phyloP scores from a whole-genome alignment of 1,140 invertebrate species.

The Drosophila sulfurigaster region DNA sequence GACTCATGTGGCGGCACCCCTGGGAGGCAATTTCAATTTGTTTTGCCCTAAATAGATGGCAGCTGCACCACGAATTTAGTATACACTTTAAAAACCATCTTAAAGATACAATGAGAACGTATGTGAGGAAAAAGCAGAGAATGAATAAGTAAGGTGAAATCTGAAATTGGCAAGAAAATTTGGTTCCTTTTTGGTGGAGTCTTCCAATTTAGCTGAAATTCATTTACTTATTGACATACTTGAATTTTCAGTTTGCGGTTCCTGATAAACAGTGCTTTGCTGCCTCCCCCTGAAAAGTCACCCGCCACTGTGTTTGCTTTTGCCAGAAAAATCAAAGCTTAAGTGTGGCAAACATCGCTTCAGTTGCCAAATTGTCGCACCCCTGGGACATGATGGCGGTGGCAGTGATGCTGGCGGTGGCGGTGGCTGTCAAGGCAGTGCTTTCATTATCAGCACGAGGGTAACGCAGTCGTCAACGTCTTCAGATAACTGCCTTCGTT shows the following conservation, averaged over 20 bases:
- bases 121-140: not conserved
- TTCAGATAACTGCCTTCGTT: conserved; percentile 19
- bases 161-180: conserved; percentile 23
- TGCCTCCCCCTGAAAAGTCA: not conserved
- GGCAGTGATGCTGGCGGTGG: conserved; percentile 23
- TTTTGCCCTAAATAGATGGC: conserved; percentile 60
- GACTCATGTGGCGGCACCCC: conserved; percentile 30
- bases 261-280: conserved; percentile 49
- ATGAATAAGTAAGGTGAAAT: conserved; percentile 51
- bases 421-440: conserved; percentile 43
- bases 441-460: conserved; percentile 69
- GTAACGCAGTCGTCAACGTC: conserved; percentile 36
- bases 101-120: not conserved
- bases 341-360: conserved; percentile 20
- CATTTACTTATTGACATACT: conserved; percentile 76
- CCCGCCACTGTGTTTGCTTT: conserved; percentile 20
- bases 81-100: not conserved
- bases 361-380: conserved; percentile 57
- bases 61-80: conserved; percentile 7
- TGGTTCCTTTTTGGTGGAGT: conserved; percentile 5
- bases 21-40: conserved; percentile 71
- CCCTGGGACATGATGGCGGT: conserved; percentile 51
- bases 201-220: conserved; percentile 67
- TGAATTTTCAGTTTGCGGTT: conserved; percentile 52
- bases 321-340: conserved; percentile 64